Evolutionary conservation across 2,797 vertebrate genomes (phyloP).

Genomic region (Todus mexicanus): DNA sequence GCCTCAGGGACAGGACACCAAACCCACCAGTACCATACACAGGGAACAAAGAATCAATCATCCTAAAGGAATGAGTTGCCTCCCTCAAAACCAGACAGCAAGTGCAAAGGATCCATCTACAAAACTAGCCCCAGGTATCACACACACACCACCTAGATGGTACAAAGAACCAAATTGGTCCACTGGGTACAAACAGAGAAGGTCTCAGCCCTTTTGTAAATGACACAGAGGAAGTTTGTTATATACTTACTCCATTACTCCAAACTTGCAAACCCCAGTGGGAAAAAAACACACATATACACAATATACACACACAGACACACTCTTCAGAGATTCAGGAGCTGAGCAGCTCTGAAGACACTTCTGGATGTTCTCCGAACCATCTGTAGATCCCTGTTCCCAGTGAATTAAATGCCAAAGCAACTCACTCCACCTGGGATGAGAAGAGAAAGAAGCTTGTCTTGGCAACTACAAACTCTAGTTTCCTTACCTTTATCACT

Average conservation of each 20-base stretch:
- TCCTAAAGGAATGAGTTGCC: neutral
- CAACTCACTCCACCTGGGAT: neutral
- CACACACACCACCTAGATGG: neutral
- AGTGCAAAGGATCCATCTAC: neutral
- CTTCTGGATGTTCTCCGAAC: neutral
- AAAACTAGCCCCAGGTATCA: neutral
- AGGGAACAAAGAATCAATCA: neutral
- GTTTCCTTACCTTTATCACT: neutral
- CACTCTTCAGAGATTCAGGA: neutral
- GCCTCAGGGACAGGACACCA: neutral
- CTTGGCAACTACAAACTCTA: neutral
- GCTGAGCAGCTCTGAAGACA: neutral
- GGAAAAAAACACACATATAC: neutral
- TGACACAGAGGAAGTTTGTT: neutral
- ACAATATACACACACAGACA: neutral
- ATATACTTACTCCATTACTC: neutral
- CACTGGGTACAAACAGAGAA: neutral
- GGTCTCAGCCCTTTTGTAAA: neutral
- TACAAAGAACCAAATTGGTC: neutral
- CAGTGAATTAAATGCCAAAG: neutral
- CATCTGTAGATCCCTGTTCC: neutral
- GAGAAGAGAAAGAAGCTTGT: neutral
- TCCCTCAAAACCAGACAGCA: neutral
- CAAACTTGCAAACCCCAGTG: neutral
- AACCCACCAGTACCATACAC: neutral